A percentile compares a stretch with the other conserved stretches of the same genome.
Evolutionary conservation across 2,888 invertebrate species (phyloP).

Genomic region (Cacoxenus indagator): DNA sequence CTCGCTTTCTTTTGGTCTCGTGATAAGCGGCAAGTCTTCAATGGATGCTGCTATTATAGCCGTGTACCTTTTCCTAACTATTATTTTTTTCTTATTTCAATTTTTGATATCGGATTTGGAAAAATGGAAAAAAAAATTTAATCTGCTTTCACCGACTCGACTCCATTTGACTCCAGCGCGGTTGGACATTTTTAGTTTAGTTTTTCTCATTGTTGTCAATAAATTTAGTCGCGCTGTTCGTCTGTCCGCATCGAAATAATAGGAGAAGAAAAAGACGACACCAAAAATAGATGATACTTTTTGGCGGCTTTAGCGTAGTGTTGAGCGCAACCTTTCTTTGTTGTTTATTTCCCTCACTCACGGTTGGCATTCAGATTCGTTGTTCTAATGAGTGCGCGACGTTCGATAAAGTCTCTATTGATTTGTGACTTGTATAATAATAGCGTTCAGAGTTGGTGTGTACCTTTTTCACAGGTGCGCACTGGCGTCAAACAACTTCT

Average conservation of each 20-base stretch:
- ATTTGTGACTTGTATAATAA: slow-evolving; percentile 65
- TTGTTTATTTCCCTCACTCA: neutral
- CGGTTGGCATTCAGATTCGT: neutral
- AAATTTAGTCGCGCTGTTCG: slow-evolving; percentile 43
- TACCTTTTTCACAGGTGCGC: neutral
- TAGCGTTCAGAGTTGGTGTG: slow-evolving; percentile 48
- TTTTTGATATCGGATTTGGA: slow-evolving; percentile 14
- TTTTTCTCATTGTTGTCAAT: slow-evolving; percentile 51
- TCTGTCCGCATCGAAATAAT: neutral
- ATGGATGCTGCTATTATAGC: neutral
- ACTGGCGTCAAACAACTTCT: slow-evolving; percentile 46
- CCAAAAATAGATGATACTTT: neutral
- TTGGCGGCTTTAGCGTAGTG: slow-evolving; percentile 47
- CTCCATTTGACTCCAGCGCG: neutral
- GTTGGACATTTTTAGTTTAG: slow-evolving; percentile 21
- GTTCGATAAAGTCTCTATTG: slow-evolving; percentile 63
- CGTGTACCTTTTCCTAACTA: neutral
- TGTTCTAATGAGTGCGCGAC: slow-evolving; percentile 7
- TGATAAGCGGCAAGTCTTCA: neutral
- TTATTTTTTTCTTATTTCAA: slow-evolving; percentile 20
- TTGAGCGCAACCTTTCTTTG: slow-evolving; percentile 37
- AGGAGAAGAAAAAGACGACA: neutral
- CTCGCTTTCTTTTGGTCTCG: neutral
- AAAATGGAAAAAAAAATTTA: neutral
- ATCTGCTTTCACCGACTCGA: neutral